phyloP scores from a whole-genome alignment of 2,113 vertebrate genomes.

The Motacilla tschutschensis region DNA sequence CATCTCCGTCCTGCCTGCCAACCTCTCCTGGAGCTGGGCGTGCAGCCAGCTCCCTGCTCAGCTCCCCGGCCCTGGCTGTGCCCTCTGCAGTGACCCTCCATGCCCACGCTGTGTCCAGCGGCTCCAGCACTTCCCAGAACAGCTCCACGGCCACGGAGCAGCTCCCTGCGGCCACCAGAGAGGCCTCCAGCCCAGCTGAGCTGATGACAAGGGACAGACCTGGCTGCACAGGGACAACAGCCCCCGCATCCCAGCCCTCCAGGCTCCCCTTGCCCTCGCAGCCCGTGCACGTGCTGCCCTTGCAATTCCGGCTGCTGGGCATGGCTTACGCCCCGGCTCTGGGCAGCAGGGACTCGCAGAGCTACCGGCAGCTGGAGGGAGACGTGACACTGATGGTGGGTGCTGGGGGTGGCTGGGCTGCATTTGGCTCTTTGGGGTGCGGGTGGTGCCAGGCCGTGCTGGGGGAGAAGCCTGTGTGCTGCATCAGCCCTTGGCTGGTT shows the following conservation, averaged over 20 bases:
- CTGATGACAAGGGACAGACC: rapidly evolving
- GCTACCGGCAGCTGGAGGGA: neutral
- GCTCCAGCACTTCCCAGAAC: neutral
- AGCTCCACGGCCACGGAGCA: neutral
- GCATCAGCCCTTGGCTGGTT: no score
- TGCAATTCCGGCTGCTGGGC: slow-evolving; percentile 16
- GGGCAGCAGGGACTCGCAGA: neutral
- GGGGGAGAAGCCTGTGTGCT: neutral
- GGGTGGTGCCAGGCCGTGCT: neutral
- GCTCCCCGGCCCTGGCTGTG: neutral
- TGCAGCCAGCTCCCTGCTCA: neutral
- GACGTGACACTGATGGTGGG: slow-evolving; percentile 25
- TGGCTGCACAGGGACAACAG: rapidly evolving
- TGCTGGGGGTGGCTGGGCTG: neutral
- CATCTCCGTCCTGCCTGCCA: neutral
- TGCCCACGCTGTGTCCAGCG: rapidly evolving
- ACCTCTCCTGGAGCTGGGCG: neutral
- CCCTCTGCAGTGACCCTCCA: neutral
- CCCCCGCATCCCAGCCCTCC: neutral
- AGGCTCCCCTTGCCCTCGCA: neutral
- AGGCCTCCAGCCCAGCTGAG: neutral
- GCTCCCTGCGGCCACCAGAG: neutral
- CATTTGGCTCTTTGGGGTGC: rapidly evolving
- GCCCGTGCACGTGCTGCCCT: neutral
- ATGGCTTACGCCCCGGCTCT: neutral